Conservation (phyloP, 1,140 invertebrate genomes). For the Hylyphantes graminicola region DNA sequence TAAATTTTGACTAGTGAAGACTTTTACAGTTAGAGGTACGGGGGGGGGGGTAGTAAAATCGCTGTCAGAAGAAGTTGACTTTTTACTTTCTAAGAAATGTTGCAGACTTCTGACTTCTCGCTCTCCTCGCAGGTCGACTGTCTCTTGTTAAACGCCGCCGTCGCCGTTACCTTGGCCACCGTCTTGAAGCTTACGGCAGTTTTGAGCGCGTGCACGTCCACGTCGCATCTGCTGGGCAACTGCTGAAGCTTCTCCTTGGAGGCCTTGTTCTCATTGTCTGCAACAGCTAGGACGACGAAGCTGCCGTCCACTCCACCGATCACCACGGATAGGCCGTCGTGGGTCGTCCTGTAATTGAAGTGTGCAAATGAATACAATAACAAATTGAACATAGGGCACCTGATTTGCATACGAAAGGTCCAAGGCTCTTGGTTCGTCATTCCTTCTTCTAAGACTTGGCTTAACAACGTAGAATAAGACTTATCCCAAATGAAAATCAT, state of each 20-base stretch:
- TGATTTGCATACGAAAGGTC: no score
- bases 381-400: no score
- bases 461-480: no score
- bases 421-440: no score
- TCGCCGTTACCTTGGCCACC: slow-evolving; percentile 34
- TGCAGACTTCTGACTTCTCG: slow-evolving; percentile 19
- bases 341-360: slow-evolving; percentile 68
- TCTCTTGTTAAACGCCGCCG: slow-evolving; percentile 34
- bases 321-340: slow-evolving; percentile 82
- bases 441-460: no score
- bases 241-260: slow-evolving; percentile 76
- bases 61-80: not conserved
- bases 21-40: no score
- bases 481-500: no score
- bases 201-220: slow-evolving; percentile 7
- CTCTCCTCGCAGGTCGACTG: slow-evolving; percentile 53
- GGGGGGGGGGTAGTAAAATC: no score
- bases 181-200: slow-evolving; percentile 45
- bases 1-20: no score
- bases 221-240: slow-evolving; percentile 70
- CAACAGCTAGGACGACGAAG: slow-evolving; percentile 89
- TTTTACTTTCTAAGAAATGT: not conserved
- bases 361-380: no score
- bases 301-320: slow-evolving; percentile 94
- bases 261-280: slow-evolving; percentile 78